Percentiles rank a stretch among this genome's conserved stretches.
These are phyloP conservation scores for Erinaceus europaeus DNA, from an alignment of 2,113 vertebrate species.

Conservation along the genomic window DNA sequence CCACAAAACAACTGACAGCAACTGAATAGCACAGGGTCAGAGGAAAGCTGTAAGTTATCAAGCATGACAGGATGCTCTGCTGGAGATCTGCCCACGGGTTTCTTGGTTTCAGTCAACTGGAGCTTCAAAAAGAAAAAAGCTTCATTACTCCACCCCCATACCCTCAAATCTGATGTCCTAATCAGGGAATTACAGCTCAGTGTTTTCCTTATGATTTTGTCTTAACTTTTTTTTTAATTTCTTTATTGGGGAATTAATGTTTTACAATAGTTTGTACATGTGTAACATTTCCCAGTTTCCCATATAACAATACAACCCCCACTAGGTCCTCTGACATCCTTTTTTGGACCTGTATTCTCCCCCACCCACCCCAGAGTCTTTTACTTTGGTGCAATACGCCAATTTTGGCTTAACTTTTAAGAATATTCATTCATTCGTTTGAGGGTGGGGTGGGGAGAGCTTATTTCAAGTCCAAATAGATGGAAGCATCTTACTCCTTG, in stretches of 20 bases:
- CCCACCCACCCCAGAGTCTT: too few species aligned
- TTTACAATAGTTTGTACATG: too few species aligned
- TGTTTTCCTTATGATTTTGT: background rate
- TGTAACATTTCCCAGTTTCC: too few species aligned
- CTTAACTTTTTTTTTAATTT: background rate
- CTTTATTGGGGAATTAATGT: too few species aligned
- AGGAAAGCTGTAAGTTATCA: slow-evolving; percentile 11
- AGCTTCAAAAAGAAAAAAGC: background rate
- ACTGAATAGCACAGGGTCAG: background rate
- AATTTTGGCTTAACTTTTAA: background rate
- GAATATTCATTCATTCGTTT: background rate
- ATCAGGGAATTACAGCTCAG: background rate
- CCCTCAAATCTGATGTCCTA: background rate
- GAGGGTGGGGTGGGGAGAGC: background rate
- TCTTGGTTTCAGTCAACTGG: slow-evolving; percentile 57
- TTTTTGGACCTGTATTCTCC: too few species aligned
- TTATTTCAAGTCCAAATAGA: slow-evolving; percentile 12
- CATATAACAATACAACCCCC: too few species aligned
- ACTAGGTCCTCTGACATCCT: too few species aligned
- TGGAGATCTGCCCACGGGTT: slow-evolving; percentile 49
- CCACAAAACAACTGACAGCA: background rate
- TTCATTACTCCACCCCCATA: background rate
- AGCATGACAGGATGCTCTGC: background rate
- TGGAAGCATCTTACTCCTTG: background rate
- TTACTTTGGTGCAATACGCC: too few species aligned